Conservation (phyloP, 2,113 vertebrate species). For the Oreochromis niloticus region DNA sequence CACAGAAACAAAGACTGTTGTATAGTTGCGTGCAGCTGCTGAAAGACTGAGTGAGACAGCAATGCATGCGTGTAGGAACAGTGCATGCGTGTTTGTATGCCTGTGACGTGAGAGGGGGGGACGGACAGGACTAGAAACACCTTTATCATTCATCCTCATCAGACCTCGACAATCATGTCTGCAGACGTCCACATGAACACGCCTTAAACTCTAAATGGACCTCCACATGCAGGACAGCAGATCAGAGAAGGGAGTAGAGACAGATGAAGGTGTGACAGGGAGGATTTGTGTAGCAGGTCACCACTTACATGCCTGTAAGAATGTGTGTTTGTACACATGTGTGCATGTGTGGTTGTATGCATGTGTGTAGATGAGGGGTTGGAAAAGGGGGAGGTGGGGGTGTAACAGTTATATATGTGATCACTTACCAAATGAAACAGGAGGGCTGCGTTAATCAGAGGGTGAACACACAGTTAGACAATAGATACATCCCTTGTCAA, state of each 20-base stretch:
- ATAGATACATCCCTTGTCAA: slow-evolving; percentile 22
- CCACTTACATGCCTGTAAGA: slow-evolving; percentile 57
- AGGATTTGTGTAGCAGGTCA: neutral
- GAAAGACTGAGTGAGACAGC: slow-evolving; percentile 15
- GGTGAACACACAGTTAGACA: slow-evolving; percentile 74
- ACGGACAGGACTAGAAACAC: slow-evolving; percentile 25
- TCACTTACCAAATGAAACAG: slow-evolving; percentile 82
- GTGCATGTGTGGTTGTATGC: slow-evolving; percentile 1
- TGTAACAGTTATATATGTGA: slow-evolving; percentile 55
- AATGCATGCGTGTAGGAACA: slow-evolving; percentile 50
- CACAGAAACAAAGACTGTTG: slow-evolving; percentile 20
- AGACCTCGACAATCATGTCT: neutral
- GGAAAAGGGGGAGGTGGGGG: slow-evolving; percentile 14
- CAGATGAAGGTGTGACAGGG: slow-evolving; percentile 17
- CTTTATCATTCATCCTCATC: neutral
- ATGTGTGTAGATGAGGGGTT: neutral
- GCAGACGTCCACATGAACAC: neutral
- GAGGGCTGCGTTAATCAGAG: slow-evolving; percentile 78
- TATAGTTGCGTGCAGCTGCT: slow-evolving; percentile 34
- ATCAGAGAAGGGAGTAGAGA: slow-evolving; percentile 23
- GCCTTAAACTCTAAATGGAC: slow-evolving; percentile 22
- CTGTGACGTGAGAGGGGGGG: neutral
- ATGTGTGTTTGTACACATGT: neutral
- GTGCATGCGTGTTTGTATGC: slow-evolving; percentile 37
- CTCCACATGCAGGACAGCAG: slow-evolving; percentile 48